Base-by-base conservation (phyloP, 1,140 invertebrate genomes). In the Muscidifurax raptorellus region DNA sequence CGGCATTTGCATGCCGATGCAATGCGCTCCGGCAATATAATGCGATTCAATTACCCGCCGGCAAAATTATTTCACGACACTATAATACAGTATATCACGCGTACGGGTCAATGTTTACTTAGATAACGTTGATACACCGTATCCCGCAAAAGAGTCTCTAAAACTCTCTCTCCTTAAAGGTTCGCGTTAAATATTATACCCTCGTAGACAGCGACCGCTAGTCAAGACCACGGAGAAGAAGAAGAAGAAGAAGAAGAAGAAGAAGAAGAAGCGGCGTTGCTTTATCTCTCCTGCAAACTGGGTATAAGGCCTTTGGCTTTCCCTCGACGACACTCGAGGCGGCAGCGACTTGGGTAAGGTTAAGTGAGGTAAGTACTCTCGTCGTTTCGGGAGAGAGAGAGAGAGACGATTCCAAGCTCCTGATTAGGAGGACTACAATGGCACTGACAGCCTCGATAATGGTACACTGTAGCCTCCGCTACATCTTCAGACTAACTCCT, bases 381-480 rank as follows among this genome's bases (percentile, higher is more conserved):
- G 83, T 84, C 85, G 82, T 85, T 85, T 69, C 74, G 47, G 52
- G 36, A 71, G 66, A 67, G 66, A 9, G 66, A 9, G 66, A 69
- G 66, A 30, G 64, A 75, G 47, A 77, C 83, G 85, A 86, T 87
- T 86, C 80, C 32, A 40, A 85, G 32, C 77, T 85, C 71, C 82
- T 87, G 88, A 88, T 89, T 88, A 85, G 72, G 72, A 77, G 84
- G 82, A 86, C 85, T 86, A 88, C 87, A 90, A 90, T 90, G 89
- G 89, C 87, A 88, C 86, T 86, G 87, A 89, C 88, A 87, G 88
- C 85, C 88, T 88, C 84, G 87, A 90, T 88, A 88, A 89, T 89
- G 87, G 85, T 32, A 52, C 86, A 80, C 84, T 79, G 81, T 71
- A 32, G 75, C 64, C 82, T 47, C 12, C 36, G 47, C 52, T n/a